Base-by-base conservation (phyloP, 2,113 vertebrate species). In the Petroica traversi region DNA sequence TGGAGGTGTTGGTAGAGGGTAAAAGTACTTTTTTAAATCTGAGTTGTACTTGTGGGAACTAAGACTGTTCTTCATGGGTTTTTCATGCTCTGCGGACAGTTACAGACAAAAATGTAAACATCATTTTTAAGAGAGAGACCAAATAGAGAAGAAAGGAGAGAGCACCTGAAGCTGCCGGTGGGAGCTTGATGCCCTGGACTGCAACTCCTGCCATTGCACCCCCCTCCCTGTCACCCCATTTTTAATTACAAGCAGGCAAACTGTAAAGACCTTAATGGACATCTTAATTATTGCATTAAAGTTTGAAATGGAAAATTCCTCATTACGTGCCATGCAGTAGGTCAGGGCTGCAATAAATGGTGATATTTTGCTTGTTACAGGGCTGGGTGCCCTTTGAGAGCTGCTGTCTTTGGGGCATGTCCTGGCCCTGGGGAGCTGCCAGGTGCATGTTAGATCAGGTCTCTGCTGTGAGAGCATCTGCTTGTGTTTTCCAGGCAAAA, bases 231-330 rank as follows among this genome's bases (percentile, higher is more conserved):
- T 8, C 25, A 29, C 14, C 61, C n/a, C 22, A 2, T 40, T 78
- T 92, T 78, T 95, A 93, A 96, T 96, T 94, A 93, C 88, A 89
- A 94, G 81, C 95, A 88, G 89, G 78, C 95, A 94, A 95, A 96
- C 78, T 85, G 89, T 93, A 93, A 97, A 90, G 96, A 34, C 95
- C 59, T 84, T 97, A 95, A 97, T 93, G 83, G 93, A 84, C 45
- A 31, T 88, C 84, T 95, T 95, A 95, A 97, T 97, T 93, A 97
- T 95, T 96, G 78, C 85, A 97, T 95, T 95, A 94, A 97, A 92
- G 88, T 91, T 94, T 89, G 89, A 96, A 94, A 96, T 97, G 96
- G 95, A 96, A 95, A 94, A 95, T 94, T 93, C 82, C 95, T 97
- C 96, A 89, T 97, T 95, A 95, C 3, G 4, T n/a, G 88, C 76